Percentiles rank a stretch among this genome's conserved stretches.
These are phyloP conservation scores for Caenorhabditis briggsae DNA, from an alignment of 1,140 invertebrate species.

Conservation along the genomic window DNA sequence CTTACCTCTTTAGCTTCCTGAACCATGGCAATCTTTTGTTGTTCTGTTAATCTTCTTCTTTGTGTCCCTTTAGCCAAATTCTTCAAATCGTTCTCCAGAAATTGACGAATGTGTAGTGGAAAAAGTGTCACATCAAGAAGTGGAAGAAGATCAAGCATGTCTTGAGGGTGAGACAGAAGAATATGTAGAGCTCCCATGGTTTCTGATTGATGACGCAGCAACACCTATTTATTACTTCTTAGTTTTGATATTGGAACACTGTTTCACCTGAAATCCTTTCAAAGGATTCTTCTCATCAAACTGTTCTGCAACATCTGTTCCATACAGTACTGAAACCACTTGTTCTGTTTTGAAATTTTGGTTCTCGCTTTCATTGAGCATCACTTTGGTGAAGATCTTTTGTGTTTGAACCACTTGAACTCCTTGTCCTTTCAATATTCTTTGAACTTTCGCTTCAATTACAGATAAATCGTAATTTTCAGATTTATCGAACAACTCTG, in stretches of 20 bases:
- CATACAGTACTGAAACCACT: not conserved
- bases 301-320: not conserved
- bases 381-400: not conserved
- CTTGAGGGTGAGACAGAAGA: slow-evolving; percentile 1
- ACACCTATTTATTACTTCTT: not conserved
- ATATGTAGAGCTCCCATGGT: slow-evolving; percentile 8
- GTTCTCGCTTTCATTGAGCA: not conserved
- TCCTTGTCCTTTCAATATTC: not conserved
- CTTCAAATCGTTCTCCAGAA: not conserved
- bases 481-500: not conserved
- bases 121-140: not conserved
- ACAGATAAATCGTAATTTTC: not conserved
- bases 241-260: not conserved
- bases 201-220: slow-evolving; percentile 1
- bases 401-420: not conserved
- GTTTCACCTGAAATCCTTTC: not conserved
- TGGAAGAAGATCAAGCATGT: slow-evolving; percentile 8
- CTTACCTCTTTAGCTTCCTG: not conserved
- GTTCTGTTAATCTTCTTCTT: not conserved
- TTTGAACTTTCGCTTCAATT: not conserved
- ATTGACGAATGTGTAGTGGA: not conserved
- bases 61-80: not conserved
- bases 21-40: not conserved
- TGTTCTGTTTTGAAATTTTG: slow-evolving; percentile 7
- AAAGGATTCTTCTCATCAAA: not conserved